These are phyloP conservation scores for Tarsius wallacei DNA, from an alignment of 2,797 vertebrate species.

Conservation along the genomic window DNA sequence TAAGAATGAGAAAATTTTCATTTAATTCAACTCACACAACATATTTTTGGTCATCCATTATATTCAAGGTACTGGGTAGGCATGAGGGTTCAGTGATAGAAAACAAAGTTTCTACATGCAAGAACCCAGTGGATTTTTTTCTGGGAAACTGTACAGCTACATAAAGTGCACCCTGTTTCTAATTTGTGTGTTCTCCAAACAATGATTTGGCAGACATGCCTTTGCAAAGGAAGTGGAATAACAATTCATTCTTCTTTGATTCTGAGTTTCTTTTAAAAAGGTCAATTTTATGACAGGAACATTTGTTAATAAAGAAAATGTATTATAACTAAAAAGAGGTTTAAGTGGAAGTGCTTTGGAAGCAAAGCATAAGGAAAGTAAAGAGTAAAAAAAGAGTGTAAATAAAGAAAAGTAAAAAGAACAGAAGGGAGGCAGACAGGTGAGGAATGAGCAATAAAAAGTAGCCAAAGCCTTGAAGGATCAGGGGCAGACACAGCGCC, in stretches of 20 bases:
- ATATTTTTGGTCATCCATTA: neutral
- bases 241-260: constrained; percentile 37
- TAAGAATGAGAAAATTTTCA: constrained; percentile 29
- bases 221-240: constrained; percentile 18
- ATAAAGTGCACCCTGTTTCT: constrained; percentile 7
- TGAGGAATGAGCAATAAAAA: neutral
- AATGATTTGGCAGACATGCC: neutral
- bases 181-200: constrained; percentile 15
- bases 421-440: neutral
- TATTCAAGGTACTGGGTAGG: neutral
- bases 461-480: neutral
- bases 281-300: neutral
- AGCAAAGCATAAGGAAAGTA: neutral
- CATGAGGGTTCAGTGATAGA: neutral
- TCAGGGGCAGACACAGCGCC: accelerated
- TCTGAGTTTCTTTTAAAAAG: neutral
- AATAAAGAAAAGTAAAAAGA: neutral
- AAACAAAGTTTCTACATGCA: neutral
- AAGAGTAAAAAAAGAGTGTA: neutral
- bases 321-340: neutral
- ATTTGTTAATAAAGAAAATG: constrained; percentile 3
- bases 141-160: neutral
- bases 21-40: neutral
- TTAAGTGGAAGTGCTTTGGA: constrained; percentile 2
- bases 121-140: neutral